phyloP scores from a whole-genome alignment of 2,888 invertebrate genomes.

The Perizoma affinitatum region DNA sequence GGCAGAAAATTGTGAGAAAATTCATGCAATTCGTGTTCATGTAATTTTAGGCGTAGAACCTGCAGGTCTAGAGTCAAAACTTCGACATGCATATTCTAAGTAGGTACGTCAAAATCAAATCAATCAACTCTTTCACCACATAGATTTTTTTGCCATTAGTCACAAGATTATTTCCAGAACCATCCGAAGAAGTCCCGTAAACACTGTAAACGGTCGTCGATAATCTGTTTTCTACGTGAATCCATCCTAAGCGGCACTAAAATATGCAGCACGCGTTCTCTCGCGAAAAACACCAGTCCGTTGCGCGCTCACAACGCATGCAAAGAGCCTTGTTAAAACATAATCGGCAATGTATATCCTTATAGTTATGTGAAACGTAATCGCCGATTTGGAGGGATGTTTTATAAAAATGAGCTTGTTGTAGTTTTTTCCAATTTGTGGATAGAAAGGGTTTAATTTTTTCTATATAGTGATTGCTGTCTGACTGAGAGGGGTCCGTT shows the following conservation, averaged over 20 bases:
- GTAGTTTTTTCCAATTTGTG: constrained; percentile 2
- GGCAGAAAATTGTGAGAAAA: too few species aligned
- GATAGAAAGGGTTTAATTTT: constrained; percentile 5
- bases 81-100: too few species aligned
- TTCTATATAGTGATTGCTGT: background rate
- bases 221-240: constrained; percentile 11
- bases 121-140: too few species aligned
- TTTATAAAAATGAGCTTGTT: constrained; percentile 12
- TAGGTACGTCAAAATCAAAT: too few species aligned
- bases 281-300: constrained; percentile 49
- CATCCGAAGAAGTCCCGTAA: background rate
- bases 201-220: background rate
- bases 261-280: constrained; percentile 51
- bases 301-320: constrained; percentile 40
- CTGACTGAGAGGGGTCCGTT: background rate
- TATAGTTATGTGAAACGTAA: constrained; percentile 30
- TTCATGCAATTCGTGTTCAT: too few species aligned
- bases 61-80: too few species aligned
- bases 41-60: too few species aligned
- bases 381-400: constrained; percentile 31
- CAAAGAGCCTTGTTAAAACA: constrained; percentile 41
- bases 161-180: too few species aligned
- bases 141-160: too few species aligned
- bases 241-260: constrained; percentile 42
- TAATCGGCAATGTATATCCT: constrained; percentile 34